Base-by-base conservation (phyloP, 2,113 vertebrate genomes). In the Calyptomena viridis region DNA sequence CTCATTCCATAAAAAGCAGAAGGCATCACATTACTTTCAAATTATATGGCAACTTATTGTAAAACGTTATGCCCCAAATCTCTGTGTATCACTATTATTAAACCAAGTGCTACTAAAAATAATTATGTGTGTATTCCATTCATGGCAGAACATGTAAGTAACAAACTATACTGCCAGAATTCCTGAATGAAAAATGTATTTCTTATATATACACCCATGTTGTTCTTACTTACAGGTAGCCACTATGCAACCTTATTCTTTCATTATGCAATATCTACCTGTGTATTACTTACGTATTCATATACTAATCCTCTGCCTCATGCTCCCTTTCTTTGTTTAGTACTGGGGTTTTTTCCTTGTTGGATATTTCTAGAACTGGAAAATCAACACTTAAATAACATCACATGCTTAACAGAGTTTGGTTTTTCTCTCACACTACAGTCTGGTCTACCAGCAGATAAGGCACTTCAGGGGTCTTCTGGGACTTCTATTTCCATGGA, bases 101-200 rank as follows among this genome's bases (percentile, higher is more conserved):
- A 93, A 64, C 50, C 35, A 69, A 96, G 76, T 60, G 59, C 52
- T 89, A 74, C 76, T 75, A 86, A 76, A 94, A 93, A 87, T 62
- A 96, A 47, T 90, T 78, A 75, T 64, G 21, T 12, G 49, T 69
- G n/a, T 28, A 33, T 74, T 68, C 31, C 18, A 21, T 91, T 92
- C 55, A 62, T 33, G 82, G 66, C 27, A 87, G 66, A 91, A 91
- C 35, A 82, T 30, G 11, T 68, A 73, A 91, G 28, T 44, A 50
- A 64, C 25, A 60, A 77, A 39, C 8, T 40, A 14, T 8, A 79
- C 40, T 76, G 27, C 10, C 52, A 85, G 37, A 86, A 78, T 55
- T 62, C 27, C 69, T 82, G 71, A 56, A 23, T 49, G 30, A 49
- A 58, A 77, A 87, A 73, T 28, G 5, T 40, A 5, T 58, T 47